Percentiles rank a stretch among this genome's conserved stretches.
These are phyloP conservation scores for Batillaria attramentaria DNA, from an alignment of 1,140 invertebrate genomes.

Conservation along the genomic window DNA sequence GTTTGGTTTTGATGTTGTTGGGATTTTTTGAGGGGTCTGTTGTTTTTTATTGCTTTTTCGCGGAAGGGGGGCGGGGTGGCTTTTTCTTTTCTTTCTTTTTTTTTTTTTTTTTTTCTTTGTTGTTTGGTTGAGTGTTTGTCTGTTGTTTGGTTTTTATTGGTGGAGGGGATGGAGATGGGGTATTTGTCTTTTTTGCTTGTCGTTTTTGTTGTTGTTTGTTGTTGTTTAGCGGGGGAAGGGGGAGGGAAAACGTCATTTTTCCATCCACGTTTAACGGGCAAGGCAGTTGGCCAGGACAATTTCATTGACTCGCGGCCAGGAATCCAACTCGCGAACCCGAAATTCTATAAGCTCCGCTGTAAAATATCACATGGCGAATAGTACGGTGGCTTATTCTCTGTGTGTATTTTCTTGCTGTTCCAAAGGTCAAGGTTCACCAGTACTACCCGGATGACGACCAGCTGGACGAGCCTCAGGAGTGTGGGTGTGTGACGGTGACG, in stretches of 20 bases:
- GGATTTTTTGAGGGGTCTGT: neutral
- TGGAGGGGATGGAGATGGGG: neutral
- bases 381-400: no score
- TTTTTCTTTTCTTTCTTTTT: neutral
- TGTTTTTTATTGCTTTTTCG: neutral
- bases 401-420: conserved; percentile 4
- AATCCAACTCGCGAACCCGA: no score
- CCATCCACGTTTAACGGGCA: no score
- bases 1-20: neutral
- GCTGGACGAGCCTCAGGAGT: conserved; percentile 69
- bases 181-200: no score
- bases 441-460: conserved; percentile 92
- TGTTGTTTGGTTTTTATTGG: neutral
- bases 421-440: conserved; percentile 74
- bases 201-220: no score
- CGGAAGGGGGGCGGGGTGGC: neutral
- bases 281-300: no score
- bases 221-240: no score
- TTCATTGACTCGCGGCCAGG: no score
- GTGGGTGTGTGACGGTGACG: conserved; percentile 54
- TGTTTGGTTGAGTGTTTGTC: neutral
- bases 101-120: neutral
- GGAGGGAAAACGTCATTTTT: no score
- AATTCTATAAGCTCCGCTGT: no score
- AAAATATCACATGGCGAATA: no score